Evolutionary conservation across 2,888 invertebrate genomes (phyloP).

Genomic region (Podabrus alpinus): DNA sequence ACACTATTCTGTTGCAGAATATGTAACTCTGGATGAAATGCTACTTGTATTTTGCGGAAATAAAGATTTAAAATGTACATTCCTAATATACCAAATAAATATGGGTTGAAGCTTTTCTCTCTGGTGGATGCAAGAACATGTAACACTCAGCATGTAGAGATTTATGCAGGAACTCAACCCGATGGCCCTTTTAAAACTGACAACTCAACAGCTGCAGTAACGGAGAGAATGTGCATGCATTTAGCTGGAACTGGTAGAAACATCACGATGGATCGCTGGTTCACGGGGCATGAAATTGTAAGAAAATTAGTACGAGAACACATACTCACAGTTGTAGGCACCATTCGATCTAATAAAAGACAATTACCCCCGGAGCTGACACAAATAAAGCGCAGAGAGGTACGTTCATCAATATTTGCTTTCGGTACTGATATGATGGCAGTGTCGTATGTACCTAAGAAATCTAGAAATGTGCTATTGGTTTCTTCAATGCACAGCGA

Average conservation of each 20-base stretch:
- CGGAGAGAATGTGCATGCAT: conserved; percentile 8
- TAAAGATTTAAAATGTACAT: conserved; percentile 22
- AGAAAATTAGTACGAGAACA: conserved; percentile 10
- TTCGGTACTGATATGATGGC: not conserved
- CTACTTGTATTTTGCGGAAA: conserved; percentile 22
- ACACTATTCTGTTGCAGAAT: conserved; percentile 15
- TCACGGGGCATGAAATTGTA: conserved; percentile 10
- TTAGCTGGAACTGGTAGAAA: conserved; percentile 11
- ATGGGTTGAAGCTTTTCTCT: conserved; percentile 24
- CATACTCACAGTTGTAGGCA: not conserved
- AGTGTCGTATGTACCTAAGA: conserved; percentile 21
- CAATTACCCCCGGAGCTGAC: conserved; percentile 15
- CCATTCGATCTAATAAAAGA: conserved; percentile 25
- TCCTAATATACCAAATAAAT: conserved; percentile 22
- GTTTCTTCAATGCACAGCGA: conserved; percentile 21
- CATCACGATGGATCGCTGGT: conserved; percentile 29
- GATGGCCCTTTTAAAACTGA: conserved; percentile 17
- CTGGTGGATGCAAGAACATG: conserved; percentile 25
- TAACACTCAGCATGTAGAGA: conserved; percentile 27
- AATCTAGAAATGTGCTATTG: conserved; percentile 7
- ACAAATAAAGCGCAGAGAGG: conserved; percentile 3
- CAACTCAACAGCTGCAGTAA: conserved; percentile 1
- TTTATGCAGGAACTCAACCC: conserved; percentile 27
- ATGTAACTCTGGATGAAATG: conserved; percentile 25
- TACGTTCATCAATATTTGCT: conserved; percentile 17